Evolutionary conservation across 2,797 vertebrate genomes (phyloP), one percentile per base, ranked within the genome.

Genomic region (Sternarchorhynchus goeldii): DNA sequence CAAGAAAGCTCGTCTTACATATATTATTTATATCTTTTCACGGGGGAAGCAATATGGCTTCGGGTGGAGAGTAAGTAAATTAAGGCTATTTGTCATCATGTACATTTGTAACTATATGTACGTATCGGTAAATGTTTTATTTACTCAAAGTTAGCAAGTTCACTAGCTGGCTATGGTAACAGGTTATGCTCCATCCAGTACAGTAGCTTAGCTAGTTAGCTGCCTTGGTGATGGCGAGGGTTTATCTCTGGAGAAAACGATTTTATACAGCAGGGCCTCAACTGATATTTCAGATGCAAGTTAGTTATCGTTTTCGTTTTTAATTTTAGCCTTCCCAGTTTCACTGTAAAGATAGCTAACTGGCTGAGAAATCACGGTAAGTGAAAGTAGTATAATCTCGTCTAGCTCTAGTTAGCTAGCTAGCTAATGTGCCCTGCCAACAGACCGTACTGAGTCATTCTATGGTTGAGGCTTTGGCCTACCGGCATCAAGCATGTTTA

Each of bases 61-160:
- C 94, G 89, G 93, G 91, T 84, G 92, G 90, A 88, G 94, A 95
- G 94, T 95, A 86, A 94, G 94, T 93, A 87, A 0, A 32, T 17
- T 21, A 31, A 65, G 0, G 7, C 32, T 39, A 2, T 25, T 18
- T n/a, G 57, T 32, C 5, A 8, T 5, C 0, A 14, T 34, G 2
- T 5, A 45, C 5, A 16, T 29, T 18, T 4, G 12, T 55, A 55
- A 20, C 14, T 8, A 7, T 20, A 3, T 21, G 10, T 59, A 16
- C 17, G 20, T 50, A 1, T 5, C 12, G n/a, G 4, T 0, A 10
- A 6, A 7, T 39, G n/a, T 32, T 73, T 78, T 39, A 25, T 32
- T 73, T 78, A 58, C 41, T 4, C 2, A 2, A 36, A 50, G 56
- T 79, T 59, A 67, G 62, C 55, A 39, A 39, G 7, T 55, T 34